These are phyloP conservation scores for Tonatia bakeri DNA, from an alignment of 2,113 vertebrate genomes.

Conservation along the genomic window DNA sequence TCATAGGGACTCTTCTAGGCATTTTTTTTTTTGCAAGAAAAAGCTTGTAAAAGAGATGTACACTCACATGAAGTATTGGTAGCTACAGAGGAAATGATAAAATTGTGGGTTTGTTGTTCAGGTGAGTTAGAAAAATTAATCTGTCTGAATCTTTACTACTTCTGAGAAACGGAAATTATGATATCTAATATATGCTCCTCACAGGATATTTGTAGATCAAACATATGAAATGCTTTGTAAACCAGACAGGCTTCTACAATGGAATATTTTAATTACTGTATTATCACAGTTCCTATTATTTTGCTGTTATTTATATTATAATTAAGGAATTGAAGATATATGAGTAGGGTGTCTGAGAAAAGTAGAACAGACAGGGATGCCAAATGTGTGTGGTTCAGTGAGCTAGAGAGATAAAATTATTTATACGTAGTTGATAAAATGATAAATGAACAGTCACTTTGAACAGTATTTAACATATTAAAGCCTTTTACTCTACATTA, in stretches of 20 bases:
- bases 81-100: neutral
- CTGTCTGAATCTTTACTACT: neutral
- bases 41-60: neutral
- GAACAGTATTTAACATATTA: neutral
- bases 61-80: neutral
- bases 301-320: neutral
- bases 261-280: neutral
- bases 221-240: neutral
- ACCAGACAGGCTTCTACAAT: neutral
- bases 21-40: neutral
- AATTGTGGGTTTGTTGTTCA: neutral
- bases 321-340: neutral
- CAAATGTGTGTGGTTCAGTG: neutral
- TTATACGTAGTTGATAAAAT: neutral
- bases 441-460: neutral
- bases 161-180: neutral
- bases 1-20: neutral
- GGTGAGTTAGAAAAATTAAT: neutral
- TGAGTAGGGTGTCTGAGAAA: neutral
- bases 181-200: neutral
- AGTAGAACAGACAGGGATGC: neutral
- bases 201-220: neutral
- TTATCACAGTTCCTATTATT: neutral
- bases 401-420: neutral
- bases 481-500: neutral